Evolutionary conservation across 2,888 invertebrate species (phyloP), one percentile per base, ranked within the genome.

Genomic region (Eupeodes latifasciatus): DNA sequence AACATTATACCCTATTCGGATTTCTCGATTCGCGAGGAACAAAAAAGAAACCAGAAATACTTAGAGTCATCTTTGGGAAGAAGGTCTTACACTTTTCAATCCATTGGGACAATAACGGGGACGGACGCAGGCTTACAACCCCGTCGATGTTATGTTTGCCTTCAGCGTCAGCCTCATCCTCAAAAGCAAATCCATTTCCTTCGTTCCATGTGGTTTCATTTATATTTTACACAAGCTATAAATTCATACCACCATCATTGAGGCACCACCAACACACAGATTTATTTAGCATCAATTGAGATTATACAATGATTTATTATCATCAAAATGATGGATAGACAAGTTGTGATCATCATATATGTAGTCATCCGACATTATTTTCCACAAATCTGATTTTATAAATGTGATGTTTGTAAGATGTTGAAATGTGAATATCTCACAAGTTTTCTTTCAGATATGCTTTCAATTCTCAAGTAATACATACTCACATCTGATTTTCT

Each of bases 271-370:
- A 40, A 53, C n/a, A 51, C 3, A 64, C 40, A 75, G 44, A 80
- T 76, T 80, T 71, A 69, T 79, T 16, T n/a, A 57, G 44, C 75
- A 74, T 75, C 78, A 86, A 82, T 27, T 66, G 59, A 86, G 86
- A 82, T 72, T 83, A 47, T 49, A 77, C 66, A 76, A 83, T 87
- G 86, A 87, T 83, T 87, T 80, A 87, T 87, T 87, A 71, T 79
- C n/a, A 67, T 40, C 57, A 36, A 40, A 66, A 55, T 80, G 86
- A 87, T 79, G 72, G 53, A 87, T 83, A 71, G 61, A 80, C 67
- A 53, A 74, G 47, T 76, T 61, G 80, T 55, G 80, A 85, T 80
- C 74, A 84, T 69, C 80, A 69, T 34, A 57, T 16, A 69, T 16
- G 49, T 16, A 66, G 14, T 49, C 47, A 66, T 67, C 67, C 72